Evolutionary conservation across 2,113 vertebrate species (phyloP).

Genomic region (Genyomyrus donnyi): DNA sequence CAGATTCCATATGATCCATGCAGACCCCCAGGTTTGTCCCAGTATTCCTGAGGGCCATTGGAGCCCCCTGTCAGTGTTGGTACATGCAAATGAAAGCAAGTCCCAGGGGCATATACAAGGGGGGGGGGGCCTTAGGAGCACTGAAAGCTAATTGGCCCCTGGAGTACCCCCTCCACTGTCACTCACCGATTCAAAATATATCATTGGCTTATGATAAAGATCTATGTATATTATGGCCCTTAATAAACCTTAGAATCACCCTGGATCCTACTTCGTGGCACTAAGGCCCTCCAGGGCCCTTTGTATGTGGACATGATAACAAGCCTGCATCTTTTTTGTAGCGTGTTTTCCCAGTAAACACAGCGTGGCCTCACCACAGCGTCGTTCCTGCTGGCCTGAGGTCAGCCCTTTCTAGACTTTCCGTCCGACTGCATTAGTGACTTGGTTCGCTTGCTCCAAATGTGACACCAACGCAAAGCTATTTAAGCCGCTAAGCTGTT

Average conservation of each 20-base stretch:
- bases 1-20: neutral
- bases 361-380: too few relatives aligned
- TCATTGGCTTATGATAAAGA: neutral
- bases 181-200: neutral
- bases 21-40: neutral
- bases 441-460: neutral
- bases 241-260: neutral
- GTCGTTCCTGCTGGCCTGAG: neutral
- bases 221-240: neutral
- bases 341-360: neutral
- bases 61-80: neutral
- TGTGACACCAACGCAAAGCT: neutral
- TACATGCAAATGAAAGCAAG: neutral
- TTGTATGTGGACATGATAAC: neutral
- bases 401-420: neutral
- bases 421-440: neutral
- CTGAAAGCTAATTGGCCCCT: neutral
- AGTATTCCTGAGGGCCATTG: neutral
- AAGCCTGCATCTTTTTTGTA: neutral
- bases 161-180: neutral
- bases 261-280: neutral
- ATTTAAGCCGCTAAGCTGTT: constrained; percentile 26
- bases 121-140: neutral
- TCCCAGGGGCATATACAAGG: neutral
- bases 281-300: neutral